Evolutionary conservation across 2,888 invertebrate species (phyloP).

Genomic region (Tineola bisselliella): DNA sequence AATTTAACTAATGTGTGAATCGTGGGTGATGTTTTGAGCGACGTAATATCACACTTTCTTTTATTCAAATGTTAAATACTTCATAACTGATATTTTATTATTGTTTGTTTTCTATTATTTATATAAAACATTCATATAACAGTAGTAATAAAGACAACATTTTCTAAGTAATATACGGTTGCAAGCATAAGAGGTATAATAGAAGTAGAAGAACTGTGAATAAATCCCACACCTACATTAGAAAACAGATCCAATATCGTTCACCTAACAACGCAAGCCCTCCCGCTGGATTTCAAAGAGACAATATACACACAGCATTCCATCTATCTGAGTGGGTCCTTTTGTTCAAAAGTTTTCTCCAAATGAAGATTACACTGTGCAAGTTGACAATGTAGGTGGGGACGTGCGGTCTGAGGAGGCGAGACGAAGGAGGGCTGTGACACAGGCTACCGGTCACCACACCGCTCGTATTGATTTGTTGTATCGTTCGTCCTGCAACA

Average conservation of each 20-base stretch:
- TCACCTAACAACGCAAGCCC: not conserved
- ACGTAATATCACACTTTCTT: no score
- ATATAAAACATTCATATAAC: no score
- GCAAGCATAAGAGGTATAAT: not conserved
- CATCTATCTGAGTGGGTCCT: slow-evolving; percentile 3
- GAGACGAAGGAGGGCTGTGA: slow-evolving; percentile 42
- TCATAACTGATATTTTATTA: no score
- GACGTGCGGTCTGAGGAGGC: slow-evolving; percentile 52
- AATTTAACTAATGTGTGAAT: no score
- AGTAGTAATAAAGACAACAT: no score
- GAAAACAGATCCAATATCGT: not conserved
- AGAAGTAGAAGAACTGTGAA: not conserved
- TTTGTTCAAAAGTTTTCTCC: slow-evolving; percentile 2
- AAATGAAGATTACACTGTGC: slow-evolving; percentile 24
- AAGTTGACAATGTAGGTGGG: slow-evolving; percentile 62
- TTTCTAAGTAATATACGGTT: no score
- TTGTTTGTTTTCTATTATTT: no score
- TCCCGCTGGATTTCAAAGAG: not conserved
- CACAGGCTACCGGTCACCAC: slow-evolving; percentile 70
- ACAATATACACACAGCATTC: not conserved
- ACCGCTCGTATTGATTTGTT: slow-evolving; percentile 70
- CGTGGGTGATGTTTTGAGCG: no score
- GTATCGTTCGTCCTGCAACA: slow-evolving; percentile 68
- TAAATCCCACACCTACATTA: not conserved
- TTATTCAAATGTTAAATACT: no score